A percentile compares a stretch with the other conserved stretches of the same genome.
These are phyloP conservation scores for Rhogogaster chlorosoma DNA, from an alignment of 2,888 invertebrate species.

Conservation along the genomic window DNA sequence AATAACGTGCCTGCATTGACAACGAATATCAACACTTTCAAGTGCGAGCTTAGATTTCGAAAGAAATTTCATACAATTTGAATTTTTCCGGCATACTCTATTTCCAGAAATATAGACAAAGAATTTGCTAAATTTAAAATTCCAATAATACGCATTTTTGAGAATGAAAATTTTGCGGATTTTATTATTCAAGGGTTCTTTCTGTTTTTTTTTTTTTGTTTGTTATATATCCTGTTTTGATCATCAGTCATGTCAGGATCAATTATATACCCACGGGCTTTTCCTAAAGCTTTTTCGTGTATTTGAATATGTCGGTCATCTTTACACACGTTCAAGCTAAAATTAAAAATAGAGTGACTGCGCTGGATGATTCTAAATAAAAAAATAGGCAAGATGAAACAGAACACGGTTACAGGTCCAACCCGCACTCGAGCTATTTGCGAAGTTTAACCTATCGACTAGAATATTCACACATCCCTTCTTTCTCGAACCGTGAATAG, in stretches of 20 bases:
- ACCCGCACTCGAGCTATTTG: slow-evolving; percentile 14
- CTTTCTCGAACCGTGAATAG: background rate
- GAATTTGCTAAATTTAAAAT: background rate
- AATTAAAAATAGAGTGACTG: slow-evolving; percentile 33
- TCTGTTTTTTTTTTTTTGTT: background rate
- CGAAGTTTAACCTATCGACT: background rate
- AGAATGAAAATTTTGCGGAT: background rate
- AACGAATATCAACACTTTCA: slow-evolving; percentile 5
- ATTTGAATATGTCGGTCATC: slow-evolving; percentile 33
- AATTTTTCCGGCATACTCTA: background rate
- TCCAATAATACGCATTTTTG: background rate
- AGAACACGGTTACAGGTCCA: slow-evolving; percentile 23
- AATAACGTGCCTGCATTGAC: background rate
- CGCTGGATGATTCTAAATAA: slow-evolving; percentile 30
- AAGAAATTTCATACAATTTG: background rate
- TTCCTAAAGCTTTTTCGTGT: background rate
- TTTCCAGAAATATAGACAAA: background rate
- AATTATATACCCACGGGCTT: background rate
- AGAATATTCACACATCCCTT: slow-evolving; percentile 1
- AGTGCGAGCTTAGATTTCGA: background rate
- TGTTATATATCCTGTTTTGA: background rate
- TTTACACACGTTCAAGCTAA: background rate
- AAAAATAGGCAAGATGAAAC: slow-evolving; percentile 37
- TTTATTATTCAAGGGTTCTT: background rate
- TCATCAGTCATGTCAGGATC: background rate